Evolutionary conservation across 2,797 vertebrate genomes (phyloP).

Genomic region (Syngnathus acus): DNA sequence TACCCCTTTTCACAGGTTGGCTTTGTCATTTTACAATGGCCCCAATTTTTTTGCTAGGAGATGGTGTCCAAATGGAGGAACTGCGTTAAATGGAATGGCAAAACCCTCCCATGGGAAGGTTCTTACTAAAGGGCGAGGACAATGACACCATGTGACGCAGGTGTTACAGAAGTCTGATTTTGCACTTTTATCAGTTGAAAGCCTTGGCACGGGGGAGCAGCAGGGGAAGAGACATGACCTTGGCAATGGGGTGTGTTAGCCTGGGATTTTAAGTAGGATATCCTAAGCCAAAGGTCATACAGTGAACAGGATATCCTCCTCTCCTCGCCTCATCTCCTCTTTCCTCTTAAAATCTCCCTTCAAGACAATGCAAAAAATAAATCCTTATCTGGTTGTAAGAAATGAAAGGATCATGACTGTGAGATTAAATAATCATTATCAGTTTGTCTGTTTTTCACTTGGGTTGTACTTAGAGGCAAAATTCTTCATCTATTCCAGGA

Average conservation of each 20-base stretch:
- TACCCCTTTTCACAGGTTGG: neutral
- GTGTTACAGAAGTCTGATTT: slow-evolving; percentile 4
- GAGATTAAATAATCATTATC: neutral
- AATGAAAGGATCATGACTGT: neutral
- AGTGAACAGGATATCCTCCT: slow-evolving; percentile 62
- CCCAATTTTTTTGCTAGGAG: neutral
- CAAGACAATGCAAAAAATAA: neutral
- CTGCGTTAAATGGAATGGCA: slow-evolving; percentile 5
- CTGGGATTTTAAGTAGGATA: slow-evolving; percentile 55
- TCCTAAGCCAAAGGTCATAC: slow-evolving; percentile 55
- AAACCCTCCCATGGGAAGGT: slow-evolving; percentile 10
- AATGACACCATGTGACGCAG: slow-evolving; percentile 18
- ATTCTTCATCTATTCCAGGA: slow-evolving; percentile 24
- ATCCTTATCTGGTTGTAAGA: neutral
- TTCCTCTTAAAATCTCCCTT: slow-evolving; percentile 4
- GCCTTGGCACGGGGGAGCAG: slow-evolving; percentile 22
- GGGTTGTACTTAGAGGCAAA: slow-evolving; percentile 14
- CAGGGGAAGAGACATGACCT: slow-evolving; percentile 34
- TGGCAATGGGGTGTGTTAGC: slow-evolving; percentile 22
- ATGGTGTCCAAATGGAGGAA: slow-evolving; percentile 12
- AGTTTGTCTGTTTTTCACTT: neutral
- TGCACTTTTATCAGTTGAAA: slow-evolving; percentile 21
- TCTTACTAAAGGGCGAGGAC: slow-evolving; percentile 10
- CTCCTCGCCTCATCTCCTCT: slow-evolving; percentile 12
- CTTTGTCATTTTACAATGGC: neutral